Evolutionary conservation across 1,140 invertebrate genomes (phyloP).

Genomic region (Rhopalosiphum padi): DNA sequence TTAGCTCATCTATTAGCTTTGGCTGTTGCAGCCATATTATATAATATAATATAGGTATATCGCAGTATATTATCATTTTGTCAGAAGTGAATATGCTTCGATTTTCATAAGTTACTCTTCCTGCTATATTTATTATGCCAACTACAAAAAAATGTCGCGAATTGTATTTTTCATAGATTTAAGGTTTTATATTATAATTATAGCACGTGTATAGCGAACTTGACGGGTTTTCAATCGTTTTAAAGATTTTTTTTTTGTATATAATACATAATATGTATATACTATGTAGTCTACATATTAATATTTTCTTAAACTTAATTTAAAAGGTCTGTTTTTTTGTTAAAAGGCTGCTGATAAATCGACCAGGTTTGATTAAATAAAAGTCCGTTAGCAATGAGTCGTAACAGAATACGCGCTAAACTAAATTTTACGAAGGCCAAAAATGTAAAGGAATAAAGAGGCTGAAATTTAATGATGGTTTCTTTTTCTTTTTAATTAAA

Average conservation of each 20-base stretch:
- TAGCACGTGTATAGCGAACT: neutral
- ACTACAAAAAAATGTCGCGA: neutral
- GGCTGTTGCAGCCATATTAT: neutral
- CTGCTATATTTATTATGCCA: neutral
- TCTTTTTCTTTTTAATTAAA: constrained; percentile 6
- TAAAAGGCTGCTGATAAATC: neutral
- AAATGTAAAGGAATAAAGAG: constrained; percentile 8
- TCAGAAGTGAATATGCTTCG: neutral
- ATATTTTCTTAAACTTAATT: neutral
- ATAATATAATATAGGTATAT: neutral
- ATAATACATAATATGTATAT: neutral
- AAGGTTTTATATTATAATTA: neutral
- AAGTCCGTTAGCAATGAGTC: neutral
- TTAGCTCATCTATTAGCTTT: neutral
- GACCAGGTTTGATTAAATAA: neutral
- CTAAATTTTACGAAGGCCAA: neutral
- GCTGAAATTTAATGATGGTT: neutral
- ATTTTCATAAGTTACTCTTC: neutral
- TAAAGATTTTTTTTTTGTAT: neutral
- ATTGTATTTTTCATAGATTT: neutral
- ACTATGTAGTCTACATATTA: neutral
- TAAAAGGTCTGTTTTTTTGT: neutral
- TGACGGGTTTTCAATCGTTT: neutral
- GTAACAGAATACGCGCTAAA: neutral
- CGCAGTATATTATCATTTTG: neutral